phyloP scores from a whole-genome alignment of 2,888 invertebrate species.

The Heliconius aoede region DNA sequence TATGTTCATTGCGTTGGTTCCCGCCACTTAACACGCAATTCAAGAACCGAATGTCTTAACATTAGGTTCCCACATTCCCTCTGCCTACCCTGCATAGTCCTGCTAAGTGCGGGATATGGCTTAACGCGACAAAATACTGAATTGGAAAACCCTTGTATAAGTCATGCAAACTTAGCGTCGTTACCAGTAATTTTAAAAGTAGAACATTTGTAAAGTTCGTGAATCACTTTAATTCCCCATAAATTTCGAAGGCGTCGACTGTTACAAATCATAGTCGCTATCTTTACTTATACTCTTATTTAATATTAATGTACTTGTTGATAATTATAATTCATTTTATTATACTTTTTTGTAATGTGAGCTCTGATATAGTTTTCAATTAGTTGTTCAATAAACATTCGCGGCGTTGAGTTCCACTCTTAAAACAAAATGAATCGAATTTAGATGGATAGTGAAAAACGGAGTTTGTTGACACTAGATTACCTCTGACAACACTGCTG shows the following conservation, averaged over 20 bases:
- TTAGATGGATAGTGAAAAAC: neutral
- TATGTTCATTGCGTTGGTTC: too few relatives aligned
- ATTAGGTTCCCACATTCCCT: too few relatives aligned
- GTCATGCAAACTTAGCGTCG: neutral
- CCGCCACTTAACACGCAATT: too few relatives aligned
- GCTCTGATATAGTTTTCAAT: neutral
- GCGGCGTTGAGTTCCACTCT: neutral
- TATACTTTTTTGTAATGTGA: neutral
- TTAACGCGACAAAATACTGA: neutral
- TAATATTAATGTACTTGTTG: constrained; percentile 4
- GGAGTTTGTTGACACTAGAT: neutral
- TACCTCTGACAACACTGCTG: neutral
- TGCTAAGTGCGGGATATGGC: too few relatives aligned
- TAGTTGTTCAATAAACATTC: neutral
- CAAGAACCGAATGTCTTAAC: too few relatives aligned
- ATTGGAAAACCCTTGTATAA: neutral
- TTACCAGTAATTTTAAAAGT: neutral
- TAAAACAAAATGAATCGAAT: neutral
- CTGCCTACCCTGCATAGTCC: too few relatives aligned
- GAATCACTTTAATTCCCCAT: constrained; percentile 17
- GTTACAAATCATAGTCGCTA: constrained; percentile 10
- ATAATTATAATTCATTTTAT: constrained; percentile 12
- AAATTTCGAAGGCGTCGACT: constrained; percentile 27
- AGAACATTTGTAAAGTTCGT: neutral
- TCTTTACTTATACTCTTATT: neutral